Base-by-base conservation (phyloP, 30 jellyfish, hydroid and myxozoan genomes). In the Aurelia aurita region DNA sequence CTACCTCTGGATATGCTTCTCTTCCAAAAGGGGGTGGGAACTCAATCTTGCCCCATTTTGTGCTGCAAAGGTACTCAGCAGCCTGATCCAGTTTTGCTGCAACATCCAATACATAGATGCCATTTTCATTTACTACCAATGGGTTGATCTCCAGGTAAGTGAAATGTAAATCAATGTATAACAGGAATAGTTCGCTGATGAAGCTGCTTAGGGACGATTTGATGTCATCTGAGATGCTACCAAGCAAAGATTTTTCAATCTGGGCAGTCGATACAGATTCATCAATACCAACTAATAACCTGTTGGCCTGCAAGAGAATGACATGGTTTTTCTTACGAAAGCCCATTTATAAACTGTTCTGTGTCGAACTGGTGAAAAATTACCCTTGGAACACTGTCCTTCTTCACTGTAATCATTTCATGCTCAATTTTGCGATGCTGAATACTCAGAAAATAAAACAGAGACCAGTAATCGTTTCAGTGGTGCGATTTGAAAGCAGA, bases 21-120 rank as follows among this genome's bases (percentile, higher is more conserved):
- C 98, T 43, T 5, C 98, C 98, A 80, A 92, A 92, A 10, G 98
- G 97, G 2, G 97, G 97, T 20, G 98, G 98, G 43, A 86, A 92
- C 11, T 58, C 85, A 9, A 87, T 58, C 64, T 72, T 46, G 21
- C 98, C 97, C 98, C 98, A 92, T 60, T 86, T 76, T 51, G 94
- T 73, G 58, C 97, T 86, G 79, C 98, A 92, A 43, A 92, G 77
- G 35, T 68, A 92, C 60, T 92, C 98, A 5, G 98, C 98, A 9
- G 97, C 89, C 65, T 87, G 97, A 62, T 92, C 98, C 18, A 92
- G 71, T 43, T 92, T 92, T 18, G 98, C 98, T 58, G 98, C 98
- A 10, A 92, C 95, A 74, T 92, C 98, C 57, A 92, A 80, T 18
- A 86, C 97, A 74, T 86, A 60, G 32, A 92, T 87, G 2, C 97